Evolutionary conservation across 2,888 invertebrate species (phyloP), one percentile per base, ranked within the genome.

Genomic region (Pomacea canaliculata): DNA sequence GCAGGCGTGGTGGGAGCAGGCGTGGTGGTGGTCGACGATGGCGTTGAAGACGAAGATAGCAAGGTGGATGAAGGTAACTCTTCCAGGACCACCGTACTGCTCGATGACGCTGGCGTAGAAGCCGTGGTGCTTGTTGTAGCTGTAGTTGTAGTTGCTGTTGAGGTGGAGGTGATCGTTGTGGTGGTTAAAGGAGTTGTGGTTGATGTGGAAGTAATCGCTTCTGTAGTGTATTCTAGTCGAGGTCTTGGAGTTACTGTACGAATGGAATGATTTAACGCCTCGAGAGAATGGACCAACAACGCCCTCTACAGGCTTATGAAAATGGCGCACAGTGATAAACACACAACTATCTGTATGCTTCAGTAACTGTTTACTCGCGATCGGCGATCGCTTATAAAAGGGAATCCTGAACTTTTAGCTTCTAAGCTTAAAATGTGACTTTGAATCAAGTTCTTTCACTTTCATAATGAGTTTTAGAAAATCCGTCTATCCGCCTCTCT

Each of bases 141-240:
- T 60, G 56, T 56, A 13, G 48, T n/a, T 18, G 69, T 74, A n/a
- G 51, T 59, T 8, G 67, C 8, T 60, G 56, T 56, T 37, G 71
- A 23, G 13, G 77, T 66, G 59, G 77, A 56, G 63, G 76, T 68
- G 27, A 60, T 23, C 37, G 69, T 69, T 5, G 73, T 65, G 51
- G 66, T 69, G 56, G 69, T 62, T 49, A 72, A 46, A 19, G 70
- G 48, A 51, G 70, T 59, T 37, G 77, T 37, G 10, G 70, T 73
- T 18, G 63, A 51, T 19, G 67, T 59, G 59, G 66, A 18, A 56
- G 51, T 56, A 13, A 56, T 13, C 51, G 51, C 4, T 10, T 56
- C 51, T 7, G 51, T 56, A 56, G 51, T 56, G 51, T 7, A 8
- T 13, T 56, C 46, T n/a, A 67, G 48, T 48, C 27, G 67, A 19